Evolutionary conservation across 2,888 invertebrate species (phyloP).

Genomic region (Tiphia femorata): DNA sequence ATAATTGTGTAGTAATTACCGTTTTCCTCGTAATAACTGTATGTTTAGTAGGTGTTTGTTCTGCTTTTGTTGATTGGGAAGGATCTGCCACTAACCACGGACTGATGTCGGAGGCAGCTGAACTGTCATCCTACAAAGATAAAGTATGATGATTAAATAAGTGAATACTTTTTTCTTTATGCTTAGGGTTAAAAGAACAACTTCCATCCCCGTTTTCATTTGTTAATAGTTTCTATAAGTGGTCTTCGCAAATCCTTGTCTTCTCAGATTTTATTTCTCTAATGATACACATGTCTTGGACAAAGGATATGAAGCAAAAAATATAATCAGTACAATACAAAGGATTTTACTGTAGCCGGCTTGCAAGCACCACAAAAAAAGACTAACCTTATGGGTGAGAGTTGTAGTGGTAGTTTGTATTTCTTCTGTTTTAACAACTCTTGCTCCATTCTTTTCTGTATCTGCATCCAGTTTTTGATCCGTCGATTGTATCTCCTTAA

Average conservation of each 20-base stretch:
- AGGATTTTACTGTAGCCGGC: constrained; percentile 22
- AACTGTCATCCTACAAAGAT: constrained; percentile 70
- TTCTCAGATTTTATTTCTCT: neutral
- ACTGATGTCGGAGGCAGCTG: constrained; percentile 68
- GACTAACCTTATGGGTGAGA: constrained; percentile 61
- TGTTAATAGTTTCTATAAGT: neutral
- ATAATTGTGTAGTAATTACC: constrained; percentile 88
- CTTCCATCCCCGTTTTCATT: too few relatives aligned
- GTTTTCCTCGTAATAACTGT: constrained; percentile 85
- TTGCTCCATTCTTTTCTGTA: constrained; percentile 50
- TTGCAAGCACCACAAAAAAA: too few relatives aligned
- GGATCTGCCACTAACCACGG: constrained; percentile 84
- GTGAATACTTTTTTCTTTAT: too few relatives aligned
- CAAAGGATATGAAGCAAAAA: constrained; percentile 18
- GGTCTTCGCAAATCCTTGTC: neutral
- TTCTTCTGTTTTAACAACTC: constrained; percentile 62
- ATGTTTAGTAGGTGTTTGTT: constrained; percentile 75
- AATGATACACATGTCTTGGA: constrained; percentile 12
- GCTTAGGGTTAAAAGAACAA: too few relatives aligned
- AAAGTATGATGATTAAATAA: constrained; percentile 41
- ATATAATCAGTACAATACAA: constrained; percentile 5
- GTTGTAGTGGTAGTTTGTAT: constrained; percentile 60
- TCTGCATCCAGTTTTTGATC: constrained; percentile 46
- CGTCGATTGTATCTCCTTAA: constrained; percentile 53
- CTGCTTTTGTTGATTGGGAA: constrained; percentile 73